phyloP scores from a whole-genome alignment of 2,113 vertebrate genomes.

The Psammodynastes pulverulentus region DNA sequence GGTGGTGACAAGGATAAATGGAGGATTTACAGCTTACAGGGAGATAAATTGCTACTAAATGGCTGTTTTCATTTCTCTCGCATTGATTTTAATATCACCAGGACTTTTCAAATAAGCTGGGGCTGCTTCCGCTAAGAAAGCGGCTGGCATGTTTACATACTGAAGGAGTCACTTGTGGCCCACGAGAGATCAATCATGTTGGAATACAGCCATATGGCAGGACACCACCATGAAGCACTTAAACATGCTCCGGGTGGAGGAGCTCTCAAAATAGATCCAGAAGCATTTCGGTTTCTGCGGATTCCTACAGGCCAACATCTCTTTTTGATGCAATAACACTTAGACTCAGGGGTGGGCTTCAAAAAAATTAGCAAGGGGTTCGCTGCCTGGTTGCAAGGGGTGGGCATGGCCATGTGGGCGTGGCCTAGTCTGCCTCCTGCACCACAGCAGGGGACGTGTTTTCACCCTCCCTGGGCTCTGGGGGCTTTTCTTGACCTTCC shows the following conservation, averaged over 20 bases:
- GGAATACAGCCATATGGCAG: background rate
- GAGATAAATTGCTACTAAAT: background rate
- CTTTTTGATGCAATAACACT: background rate
- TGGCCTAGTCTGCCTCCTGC: no score
- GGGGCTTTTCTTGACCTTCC: no score
- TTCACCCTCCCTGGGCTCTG: no score
- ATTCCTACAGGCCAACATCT: background rate
- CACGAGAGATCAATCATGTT: background rate
- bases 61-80: background rate
- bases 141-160: background rate
- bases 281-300: background rate
- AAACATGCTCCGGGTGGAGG: background rate
- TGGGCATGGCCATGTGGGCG: no score
- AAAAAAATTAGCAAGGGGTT: no score
- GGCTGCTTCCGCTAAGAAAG: background rate
- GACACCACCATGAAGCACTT: background rate
- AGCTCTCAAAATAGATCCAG: background rate
- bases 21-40: conserved; percentile 41
- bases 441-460: no score
- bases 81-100: background rate
- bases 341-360: no score
- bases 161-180: background rate
- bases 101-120: background rate
- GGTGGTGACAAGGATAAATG: conserved; percentile 59
- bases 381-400: no score